Evolutionary conservation across 2,113 vertebrate species (phyloP).

Genomic region (Bucco capensis): DNA sequence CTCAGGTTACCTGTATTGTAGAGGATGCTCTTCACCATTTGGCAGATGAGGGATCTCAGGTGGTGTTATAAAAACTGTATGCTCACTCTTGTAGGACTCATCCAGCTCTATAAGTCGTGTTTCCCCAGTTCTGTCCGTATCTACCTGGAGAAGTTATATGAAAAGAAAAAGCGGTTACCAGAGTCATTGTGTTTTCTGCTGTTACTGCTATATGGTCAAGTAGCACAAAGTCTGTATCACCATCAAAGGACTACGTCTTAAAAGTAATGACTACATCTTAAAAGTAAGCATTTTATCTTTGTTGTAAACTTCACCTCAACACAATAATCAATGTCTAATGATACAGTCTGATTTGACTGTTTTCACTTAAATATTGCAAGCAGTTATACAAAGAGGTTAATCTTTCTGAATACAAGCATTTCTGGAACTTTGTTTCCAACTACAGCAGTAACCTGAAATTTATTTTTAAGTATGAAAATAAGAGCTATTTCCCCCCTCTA

Average conservation of each 20-base stretch:
- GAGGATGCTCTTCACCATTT: slow-evolving; percentile 88
- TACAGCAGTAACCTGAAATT: background rate
- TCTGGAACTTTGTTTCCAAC: background rate
- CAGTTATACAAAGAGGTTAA: background rate
- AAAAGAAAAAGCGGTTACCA: background rate
- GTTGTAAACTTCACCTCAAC: background rate
- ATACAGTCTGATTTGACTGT: background rate
- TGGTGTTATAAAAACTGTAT: slow-evolving; percentile 96
- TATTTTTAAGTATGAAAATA: background rate
- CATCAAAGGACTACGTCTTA: background rate
- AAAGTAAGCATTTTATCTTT: background rate
- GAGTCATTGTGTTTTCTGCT: background rate
- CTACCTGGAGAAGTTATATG: slow-evolving; percentile 76
- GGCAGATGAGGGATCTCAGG: slow-evolving; percentile 91
- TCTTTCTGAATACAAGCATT: background rate
- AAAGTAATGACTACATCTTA: background rate
- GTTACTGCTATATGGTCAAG: background rate
- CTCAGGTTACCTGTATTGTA: slow-evolving; percentile 86
- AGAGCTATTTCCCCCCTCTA: background rate
- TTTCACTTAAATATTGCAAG: background rate
- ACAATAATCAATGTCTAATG: fast-evolving
- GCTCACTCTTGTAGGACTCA: slow-evolving; percentile 93
- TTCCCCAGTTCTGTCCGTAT: slow-evolving; percentile 87
- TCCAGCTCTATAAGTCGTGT: slow-evolving; percentile 91
- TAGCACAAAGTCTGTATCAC: background rate